These are phyloP conservation scores for Drosophila guanche DNA, from an alignment of 1,140 invertebrate genomes.

Conservation along the genomic window DNA sequence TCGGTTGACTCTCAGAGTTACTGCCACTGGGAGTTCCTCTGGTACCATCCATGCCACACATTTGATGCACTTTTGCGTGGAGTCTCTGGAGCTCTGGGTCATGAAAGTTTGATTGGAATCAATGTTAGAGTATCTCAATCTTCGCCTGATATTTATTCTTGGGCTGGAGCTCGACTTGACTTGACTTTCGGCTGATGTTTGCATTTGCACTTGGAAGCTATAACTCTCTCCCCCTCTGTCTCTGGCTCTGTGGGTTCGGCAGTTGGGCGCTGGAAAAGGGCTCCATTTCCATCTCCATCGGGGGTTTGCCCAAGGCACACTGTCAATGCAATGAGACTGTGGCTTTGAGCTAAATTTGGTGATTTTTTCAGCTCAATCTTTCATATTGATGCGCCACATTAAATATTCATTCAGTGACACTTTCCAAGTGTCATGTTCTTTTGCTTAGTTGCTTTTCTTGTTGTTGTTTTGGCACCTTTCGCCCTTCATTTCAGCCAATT, in stretches of 20 bases:
- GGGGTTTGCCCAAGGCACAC: conserved; percentile 64
- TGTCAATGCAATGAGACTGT: conserved; percentile 44
- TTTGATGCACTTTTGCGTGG: background rate
- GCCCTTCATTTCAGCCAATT: conserved; percentile 28
- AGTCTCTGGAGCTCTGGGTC: background rate
- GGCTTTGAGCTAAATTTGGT: background rate
- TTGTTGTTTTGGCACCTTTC: too few relatives aligned
- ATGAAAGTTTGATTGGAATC: background rate
- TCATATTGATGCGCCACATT: conserved; percentile 44
- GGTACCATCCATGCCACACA: conserved; percentile 4
- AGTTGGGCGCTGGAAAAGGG: too few relatives aligned
- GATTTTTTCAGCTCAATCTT: conserved; percentile 41
- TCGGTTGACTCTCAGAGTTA: conserved; percentile 3
- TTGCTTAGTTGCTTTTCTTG: conserved; percentile 1
- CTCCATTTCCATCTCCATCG: too few relatives aligned
- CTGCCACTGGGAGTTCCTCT: background rate
- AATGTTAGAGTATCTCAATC: background rate
- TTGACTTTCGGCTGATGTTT: conserved; percentile 46
- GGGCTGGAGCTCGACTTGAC: conserved; percentile 16
- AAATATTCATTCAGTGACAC: conserved; percentile 28
- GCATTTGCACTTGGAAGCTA: conserved; percentile 19
- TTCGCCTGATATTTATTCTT: conserved; percentile 16
- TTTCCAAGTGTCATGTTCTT: conserved; percentile 12
- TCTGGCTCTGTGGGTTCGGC: conserved; percentile 8
- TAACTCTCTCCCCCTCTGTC: too few relatives aligned